Evolutionary conservation across 1,140 invertebrate species (phyloP), one percentile per base, ranked within the genome.

Genomic region (Pseudobourletiella spinata): DNA sequence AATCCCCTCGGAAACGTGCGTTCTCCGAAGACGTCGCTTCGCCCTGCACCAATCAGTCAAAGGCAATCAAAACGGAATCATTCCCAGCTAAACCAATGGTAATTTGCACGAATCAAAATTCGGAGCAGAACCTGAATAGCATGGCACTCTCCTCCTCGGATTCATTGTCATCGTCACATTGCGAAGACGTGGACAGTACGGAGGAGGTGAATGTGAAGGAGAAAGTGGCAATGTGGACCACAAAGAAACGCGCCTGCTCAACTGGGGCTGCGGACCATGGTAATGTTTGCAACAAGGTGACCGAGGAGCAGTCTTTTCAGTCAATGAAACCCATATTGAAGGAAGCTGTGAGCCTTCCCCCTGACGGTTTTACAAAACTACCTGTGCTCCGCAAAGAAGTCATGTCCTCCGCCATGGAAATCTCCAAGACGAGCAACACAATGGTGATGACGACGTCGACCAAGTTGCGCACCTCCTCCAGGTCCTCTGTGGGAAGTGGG

Each of bases 161-260:
- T 22, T 29, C 30, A 6, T 25, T 57, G 16, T 55, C 44, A 1
- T 18, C 42, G 20, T 3, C 44, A 50, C 22, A 14, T 8, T 20
- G 20, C 30, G n/a, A 51, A 25, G 43, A 57, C 14, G 43, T 51
- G n/a, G 61, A 64, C 22, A 39, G 28, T 8, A 15, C 42, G n/a
- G 61, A 70, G n/a, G 66, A 68, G 46, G 46, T 70, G 0, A 68
- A 68, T 50, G 66, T 68, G 16, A 32, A 51, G 2, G 68, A 70
- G 30, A 63, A 64, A 32, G 61, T 70, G 1, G 63, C 66, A 2
- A 15, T 63, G 15, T 68, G 66, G 68, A 48, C 59, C 2, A 18
- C 51, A 1, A 43, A 39, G 11, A 67, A 69, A 30, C 16, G 44
- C 16, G 48, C n/a, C 1, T 22, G 25, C 11, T 44, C 57, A 3